These are phyloP conservation scores for Netelia melanura DNA, from an alignment of 2,888 invertebrate genomes.

Conservation along the genomic window DNA sequence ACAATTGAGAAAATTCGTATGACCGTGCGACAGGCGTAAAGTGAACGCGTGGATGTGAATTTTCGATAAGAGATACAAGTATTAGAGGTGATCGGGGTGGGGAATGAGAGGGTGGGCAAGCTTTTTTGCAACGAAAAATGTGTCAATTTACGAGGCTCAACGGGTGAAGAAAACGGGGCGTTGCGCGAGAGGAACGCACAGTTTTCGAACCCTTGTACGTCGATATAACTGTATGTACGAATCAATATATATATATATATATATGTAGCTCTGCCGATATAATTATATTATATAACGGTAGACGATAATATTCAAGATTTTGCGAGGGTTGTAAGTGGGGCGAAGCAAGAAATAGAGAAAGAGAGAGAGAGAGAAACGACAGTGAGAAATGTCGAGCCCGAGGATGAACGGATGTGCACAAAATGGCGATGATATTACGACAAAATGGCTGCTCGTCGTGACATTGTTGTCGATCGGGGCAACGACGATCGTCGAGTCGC, in stretches of 20 bases:
- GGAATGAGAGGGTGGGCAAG: neutral
- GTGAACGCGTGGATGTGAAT: constrained; percentile 23
- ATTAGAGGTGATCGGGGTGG: neutral
- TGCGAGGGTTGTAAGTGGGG: constrained; percentile 40
- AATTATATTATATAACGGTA: neutral
- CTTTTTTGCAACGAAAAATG: constrained; percentile 30
- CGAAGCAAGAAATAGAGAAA: constrained; percentile 38
- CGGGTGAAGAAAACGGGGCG: constrained; percentile 29
- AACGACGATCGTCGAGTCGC: constrained; percentile 42
- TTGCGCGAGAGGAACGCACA: neutral
- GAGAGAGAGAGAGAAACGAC: constrained; percentile 28
- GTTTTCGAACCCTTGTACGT: constrained; percentile 18
- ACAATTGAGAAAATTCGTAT: constrained; percentile 56
- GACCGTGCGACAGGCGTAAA: constrained; percentile 30
- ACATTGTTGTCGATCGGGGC: constrained; percentile 59
- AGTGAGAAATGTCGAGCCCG: constrained; percentile 78
- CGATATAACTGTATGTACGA: too few relatives aligned
- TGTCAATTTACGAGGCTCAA: constrained; percentile 42
- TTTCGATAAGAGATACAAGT: neutral
- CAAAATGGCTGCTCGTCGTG: constrained; percentile 69
- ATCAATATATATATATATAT: neutral
- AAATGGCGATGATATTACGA: constrained; percentile 67
- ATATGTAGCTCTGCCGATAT: neutral
- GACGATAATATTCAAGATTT: constrained; percentile 15
- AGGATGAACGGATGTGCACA: constrained; percentile 75